Conservation (phyloP, 2,888 invertebrate species). For the Melanophora roralis region DNA sequence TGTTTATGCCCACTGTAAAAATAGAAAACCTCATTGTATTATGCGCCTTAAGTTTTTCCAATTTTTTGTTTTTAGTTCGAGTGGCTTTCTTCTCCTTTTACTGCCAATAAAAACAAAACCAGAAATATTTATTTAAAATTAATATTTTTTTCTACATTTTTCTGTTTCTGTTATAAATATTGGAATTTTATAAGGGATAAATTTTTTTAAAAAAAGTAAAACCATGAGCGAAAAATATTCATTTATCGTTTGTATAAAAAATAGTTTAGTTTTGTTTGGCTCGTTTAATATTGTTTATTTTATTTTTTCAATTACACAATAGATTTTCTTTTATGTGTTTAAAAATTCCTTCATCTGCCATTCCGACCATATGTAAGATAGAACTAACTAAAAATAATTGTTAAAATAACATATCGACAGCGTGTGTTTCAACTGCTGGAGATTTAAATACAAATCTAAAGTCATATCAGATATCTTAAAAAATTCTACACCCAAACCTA, state of each 20-base stretch:
- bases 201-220: slow-evolving; percentile 22
- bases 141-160: neutral
- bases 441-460: neutral
- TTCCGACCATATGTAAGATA: slow-evolving; percentile 18
- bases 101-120: neutral
- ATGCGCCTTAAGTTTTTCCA: too few species aligned
- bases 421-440: slow-evolving; percentile 31
- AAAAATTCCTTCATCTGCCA: slow-evolving; percentile 21
- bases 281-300: too few species aligned
- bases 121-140: neutral
- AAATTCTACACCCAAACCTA: too few species aligned
- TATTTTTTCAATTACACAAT: too few species aligned
- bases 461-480: too few species aligned
- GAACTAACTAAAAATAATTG: too few species aligned
- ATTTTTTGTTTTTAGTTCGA: too few species aligned
- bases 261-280: slow-evolving; percentile 11
- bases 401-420: slow-evolving; percentile 8
- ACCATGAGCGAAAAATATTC: neutral
- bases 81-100: too few species aligned
- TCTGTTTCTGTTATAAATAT: too few species aligned
- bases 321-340: neutral
- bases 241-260: slow-evolving; percentile 45
- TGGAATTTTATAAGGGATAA: slow-evolving; percentile 26
- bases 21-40: too few species aligned
- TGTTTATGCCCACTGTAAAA: too few species aligned